Conservation (phyloP, 2,113 vertebrate species). For the Sinocyclocheilus grahami region DNA sequence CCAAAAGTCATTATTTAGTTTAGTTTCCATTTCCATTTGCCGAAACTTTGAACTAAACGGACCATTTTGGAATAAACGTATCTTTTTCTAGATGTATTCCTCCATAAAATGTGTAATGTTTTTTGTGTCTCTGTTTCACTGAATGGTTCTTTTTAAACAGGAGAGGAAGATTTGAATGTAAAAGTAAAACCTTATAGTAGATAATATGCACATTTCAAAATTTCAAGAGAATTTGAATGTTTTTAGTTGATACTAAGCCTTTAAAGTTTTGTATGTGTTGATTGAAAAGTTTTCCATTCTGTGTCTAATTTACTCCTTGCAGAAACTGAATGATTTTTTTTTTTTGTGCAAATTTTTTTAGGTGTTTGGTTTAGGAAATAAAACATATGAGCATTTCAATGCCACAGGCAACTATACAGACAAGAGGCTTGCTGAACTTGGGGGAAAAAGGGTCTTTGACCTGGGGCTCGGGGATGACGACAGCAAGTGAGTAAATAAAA, state of each 20-base stretch:
- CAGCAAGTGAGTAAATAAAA: conserved; percentile 79
- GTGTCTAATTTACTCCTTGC: neutral
- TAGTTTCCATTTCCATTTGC: no score
- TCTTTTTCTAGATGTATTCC: no score
- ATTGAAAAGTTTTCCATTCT: neutral
- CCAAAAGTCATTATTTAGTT: no score
- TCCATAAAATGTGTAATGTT: no score
- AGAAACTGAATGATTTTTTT: neutral
- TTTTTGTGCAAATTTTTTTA: conserved; percentile 48
- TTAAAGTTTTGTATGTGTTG: neutral
- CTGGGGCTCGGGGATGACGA: conserved; percentile 85
- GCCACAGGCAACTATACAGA: conserved; percentile 87
- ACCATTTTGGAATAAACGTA: no score
- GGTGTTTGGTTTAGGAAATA: conserved; percentile 89
- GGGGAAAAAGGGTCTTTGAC: conserved; percentile 83
- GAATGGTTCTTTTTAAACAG: neutral
- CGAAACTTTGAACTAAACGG: no score
- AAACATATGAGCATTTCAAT: conserved; percentile 88
- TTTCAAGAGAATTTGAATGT: no score
- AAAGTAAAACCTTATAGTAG: neutral
- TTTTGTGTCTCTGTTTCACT: no score
- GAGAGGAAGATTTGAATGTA: neutral
- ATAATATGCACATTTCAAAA: no score
- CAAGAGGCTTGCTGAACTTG: conserved; percentile 81
- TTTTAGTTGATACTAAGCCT: no score